A percentile compares a stretch with the other conserved stretches of the same genome.
Conservation (phyloP, 23 tunicate genomes). For the Pegea sp. region DNA sequence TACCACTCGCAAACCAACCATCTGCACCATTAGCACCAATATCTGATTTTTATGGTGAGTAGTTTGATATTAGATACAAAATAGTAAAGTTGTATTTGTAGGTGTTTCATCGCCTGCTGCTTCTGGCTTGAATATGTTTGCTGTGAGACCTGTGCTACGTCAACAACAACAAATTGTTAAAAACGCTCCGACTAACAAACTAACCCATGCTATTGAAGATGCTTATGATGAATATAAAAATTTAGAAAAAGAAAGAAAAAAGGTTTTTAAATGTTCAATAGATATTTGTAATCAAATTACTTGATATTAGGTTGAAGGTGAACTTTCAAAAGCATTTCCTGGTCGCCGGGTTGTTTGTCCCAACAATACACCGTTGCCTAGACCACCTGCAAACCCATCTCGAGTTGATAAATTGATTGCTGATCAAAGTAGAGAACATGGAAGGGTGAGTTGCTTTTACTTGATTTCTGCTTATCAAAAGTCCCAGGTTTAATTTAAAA, state of each 20-base stretch:
- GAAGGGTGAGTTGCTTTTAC: too few species aligned
- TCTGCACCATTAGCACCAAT: too few species aligned
- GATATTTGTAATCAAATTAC: neutral
- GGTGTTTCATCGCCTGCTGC: neutral
- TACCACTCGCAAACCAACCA: too few species aligned
- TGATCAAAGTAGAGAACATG: constrained; percentile 40
- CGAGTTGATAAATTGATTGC: constrained; percentile 55
- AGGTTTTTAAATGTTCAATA: constrained; percentile 9
- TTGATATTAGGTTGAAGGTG: constrained; percentile 41
- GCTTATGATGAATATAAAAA: constrained; percentile 54
- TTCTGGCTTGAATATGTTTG: too few species aligned
- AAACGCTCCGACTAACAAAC: constrained; percentile 13
- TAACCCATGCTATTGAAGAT: constrained; percentile 58
- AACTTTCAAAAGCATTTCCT: constrained; percentile 51
- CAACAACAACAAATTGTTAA: neutral
- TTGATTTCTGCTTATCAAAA: too few species aligned
- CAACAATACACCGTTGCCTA: constrained; percentile 78
- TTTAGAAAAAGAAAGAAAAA: constrained; percentile 71
- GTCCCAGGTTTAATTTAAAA: too few species aligned
- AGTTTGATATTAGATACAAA: too few species aligned
- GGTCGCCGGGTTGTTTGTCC: constrained; percentile 76
- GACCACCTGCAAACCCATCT: constrained; percentile 74
- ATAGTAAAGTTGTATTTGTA: too few species aligned
- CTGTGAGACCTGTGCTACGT: neutral
- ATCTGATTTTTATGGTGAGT: too few species aligned